Base-by-base conservation (phyloP, 2,797 vertebrate species). In the Anguilla pacifica region DNA sequence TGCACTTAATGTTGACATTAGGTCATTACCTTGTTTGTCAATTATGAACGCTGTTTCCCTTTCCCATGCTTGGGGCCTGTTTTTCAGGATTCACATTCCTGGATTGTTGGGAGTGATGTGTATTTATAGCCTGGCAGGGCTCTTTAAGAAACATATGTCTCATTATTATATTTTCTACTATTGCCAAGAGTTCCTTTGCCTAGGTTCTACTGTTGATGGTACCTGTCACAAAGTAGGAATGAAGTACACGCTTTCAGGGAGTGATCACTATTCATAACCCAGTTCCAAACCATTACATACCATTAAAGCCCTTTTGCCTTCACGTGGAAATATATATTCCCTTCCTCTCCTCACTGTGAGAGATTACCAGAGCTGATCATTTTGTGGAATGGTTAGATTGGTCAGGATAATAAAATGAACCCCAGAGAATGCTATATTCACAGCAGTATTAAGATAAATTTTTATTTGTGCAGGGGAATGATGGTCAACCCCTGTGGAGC, bases 251-350 rank as follows among this genome's bases (percentile, higher is more conserved):
- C 87, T 87, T 93, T 92, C 92, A 87, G 81, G 61, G 93, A 91
- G 89, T 92, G 92, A 91, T 92, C 90, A 91, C 90, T 89, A 93
- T 92, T 92, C 93, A 93, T 94, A 94, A 94, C 90, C 13, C 2
- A 92, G 92, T 93, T 93, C 92, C 88, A 91, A 94, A 92, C 93
- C 93, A 94, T 94, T 95, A 93, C 93, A 94, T 94, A 90, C 93
- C 91, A 94, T 93, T 94, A 94, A 84, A 89, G 74, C 67, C 74
- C 88, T 89, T 90, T 86, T 88, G 91, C 91, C 90, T 51, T 91
- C 87, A 89, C 91, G 82, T 90, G 85, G 89, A 94, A 92, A 93
- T 91, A 92, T 92, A 90, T 90, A 83, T 86, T 43, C 87, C 85
- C 5, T n/a, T 64, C 87, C 89, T 82, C 85, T 51, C 86, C 91